Evolutionary conservation across 2,888 invertebrate genomes (phyloP), one percentile per base, ranked within the genome.

Genomic region (Drosophila neonasuta): DNA sequence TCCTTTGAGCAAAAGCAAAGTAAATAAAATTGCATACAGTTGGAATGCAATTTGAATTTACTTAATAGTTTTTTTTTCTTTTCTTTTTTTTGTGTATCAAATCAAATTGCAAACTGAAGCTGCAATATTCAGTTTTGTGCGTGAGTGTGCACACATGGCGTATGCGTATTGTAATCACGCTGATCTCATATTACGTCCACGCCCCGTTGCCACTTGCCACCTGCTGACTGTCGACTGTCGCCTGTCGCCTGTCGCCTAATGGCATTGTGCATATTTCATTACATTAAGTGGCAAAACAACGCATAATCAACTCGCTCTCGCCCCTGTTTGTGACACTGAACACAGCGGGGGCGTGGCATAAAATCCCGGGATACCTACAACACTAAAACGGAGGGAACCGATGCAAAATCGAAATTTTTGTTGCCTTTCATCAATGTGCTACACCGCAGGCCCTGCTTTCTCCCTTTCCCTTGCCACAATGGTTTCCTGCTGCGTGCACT

Each of bases 231-330:
- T 46, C 10, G 13, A 17, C 45, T 42, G 34, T 46, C 10, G 36
- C 11, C 30, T 20, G 44, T 20, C 32, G 49, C 29, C 55, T 51
- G 58, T 36, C 55, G 49, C 50, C 60, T 83, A 83, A 83, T 84
- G 82, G 85, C 72, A 77, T 85, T 79, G 75, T 84, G 82, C 85
- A 83, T 83, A 86, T 83, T 83, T 86, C 83, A 83, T 83, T 82
- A 86, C 69, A 83, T 83, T 84, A 86, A 83, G 85, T 83, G 87
- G 75, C 79, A 77, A 81, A 86, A 83, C 85, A 86, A 75, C 68
- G 85, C 79, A 86, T 83, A 84, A 86, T 86, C 82, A 84, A 81
- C 85, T 70, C 52, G 75, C 42, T 50, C 56, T 62, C 59, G 29
- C 8, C 49, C 59, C 75, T 74, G 75, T 46, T 60, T 63, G 52